phyloP scores from a whole-genome alignment of 2,888 invertebrate genomes.

The Mactromeris polynyma region DNA sequence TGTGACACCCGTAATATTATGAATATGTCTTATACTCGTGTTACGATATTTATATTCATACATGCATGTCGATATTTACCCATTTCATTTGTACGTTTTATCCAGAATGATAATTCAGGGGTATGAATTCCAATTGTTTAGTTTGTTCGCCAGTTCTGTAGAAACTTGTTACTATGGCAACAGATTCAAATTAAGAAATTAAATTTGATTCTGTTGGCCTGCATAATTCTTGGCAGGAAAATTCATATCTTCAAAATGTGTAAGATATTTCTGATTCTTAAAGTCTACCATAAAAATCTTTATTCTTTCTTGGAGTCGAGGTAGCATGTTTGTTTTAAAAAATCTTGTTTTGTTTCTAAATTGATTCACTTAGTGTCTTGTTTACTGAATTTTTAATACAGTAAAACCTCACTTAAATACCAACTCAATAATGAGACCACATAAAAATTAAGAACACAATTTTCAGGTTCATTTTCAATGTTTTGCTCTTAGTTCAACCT shows the following conservation, averaged over 20 bases:
- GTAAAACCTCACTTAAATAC: too few relatives aligned
- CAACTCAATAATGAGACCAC: too few relatives aligned
- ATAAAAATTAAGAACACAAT: too few relatives aligned
- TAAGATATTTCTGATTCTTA: too few relatives aligned
- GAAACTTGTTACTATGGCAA: slow-evolving; percentile 1
- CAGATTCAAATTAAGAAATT: background rate
- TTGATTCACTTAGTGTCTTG: too few relatives aligned
- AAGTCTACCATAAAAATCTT: too few relatives aligned
- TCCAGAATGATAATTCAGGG: slow-evolving; percentile 37
- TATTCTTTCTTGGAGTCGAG: background rate
- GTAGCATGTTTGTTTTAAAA: background rate
- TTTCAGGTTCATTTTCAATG: too few relatives aligned
- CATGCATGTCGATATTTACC: slow-evolving; percentile 26
- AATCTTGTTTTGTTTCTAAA: background rate
- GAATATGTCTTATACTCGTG: background rate
- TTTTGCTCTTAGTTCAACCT: too few relatives aligned
- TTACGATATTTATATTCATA: background rate
- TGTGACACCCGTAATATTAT: too few relatives aligned
- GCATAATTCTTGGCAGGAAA: background rate
- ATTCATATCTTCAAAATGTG: background rate
- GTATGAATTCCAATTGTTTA: slow-evolving; percentile 29
- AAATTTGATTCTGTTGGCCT: background rate
- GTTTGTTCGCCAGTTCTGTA: background rate
- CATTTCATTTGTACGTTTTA: slow-evolving; percentile 19
- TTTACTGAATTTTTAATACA: too few relatives aligned